Conservation (phyloP, 2,888 invertebrate genomes). For the Hydraecia micacea region DNA sequence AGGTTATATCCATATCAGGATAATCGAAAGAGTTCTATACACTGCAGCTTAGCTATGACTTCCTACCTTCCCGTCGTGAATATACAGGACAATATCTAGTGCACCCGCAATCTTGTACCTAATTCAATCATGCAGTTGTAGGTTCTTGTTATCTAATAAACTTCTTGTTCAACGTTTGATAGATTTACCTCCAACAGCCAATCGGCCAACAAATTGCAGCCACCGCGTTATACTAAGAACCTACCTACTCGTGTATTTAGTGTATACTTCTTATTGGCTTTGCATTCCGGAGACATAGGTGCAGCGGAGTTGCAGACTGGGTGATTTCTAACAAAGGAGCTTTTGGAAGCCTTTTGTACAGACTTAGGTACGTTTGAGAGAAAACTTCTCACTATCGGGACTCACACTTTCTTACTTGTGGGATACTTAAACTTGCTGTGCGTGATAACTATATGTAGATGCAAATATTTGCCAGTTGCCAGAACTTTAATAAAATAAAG, state of each 20-base stretch:
- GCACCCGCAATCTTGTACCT: slow-evolving; percentile 21
- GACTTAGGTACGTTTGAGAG: neutral
- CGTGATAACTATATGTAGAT: neutral
- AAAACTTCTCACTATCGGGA: neutral
- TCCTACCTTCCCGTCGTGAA: slow-evolving; percentile 10
- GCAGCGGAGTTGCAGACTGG: neutral
- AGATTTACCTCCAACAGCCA: slow-evolving; percentile 50
- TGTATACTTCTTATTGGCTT: slow-evolving; percentile 5
- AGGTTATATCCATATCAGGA: slow-evolving; percentile 2
- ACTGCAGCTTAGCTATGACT: slow-evolving; percentile 8
- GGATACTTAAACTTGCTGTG: neutral
- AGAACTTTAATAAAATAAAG: neutral
- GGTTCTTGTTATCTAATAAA: slow-evolving; percentile 55
- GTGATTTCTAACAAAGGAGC: slow-evolving; percentile 18
- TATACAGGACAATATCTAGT: slow-evolving; percentile 31
- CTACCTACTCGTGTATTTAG: slow-evolving; percentile 7
- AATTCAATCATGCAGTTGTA: slow-evolving; percentile 37
- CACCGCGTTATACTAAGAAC: slow-evolving; percentile 16
- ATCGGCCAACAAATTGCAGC: slow-evolving; percentile 43
- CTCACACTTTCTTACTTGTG: neutral
- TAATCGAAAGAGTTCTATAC: slow-evolving; percentile 27
- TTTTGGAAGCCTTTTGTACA: slow-evolving; percentile 1
- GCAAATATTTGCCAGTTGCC: neutral
- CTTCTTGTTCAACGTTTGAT: slow-evolving; percentile 50
- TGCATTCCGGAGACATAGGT: slow-evolving; percentile 21